Evolutionary conservation across 2,888 invertebrate species (phyloP).

Genomic region (Salticus scenicus): DNA sequence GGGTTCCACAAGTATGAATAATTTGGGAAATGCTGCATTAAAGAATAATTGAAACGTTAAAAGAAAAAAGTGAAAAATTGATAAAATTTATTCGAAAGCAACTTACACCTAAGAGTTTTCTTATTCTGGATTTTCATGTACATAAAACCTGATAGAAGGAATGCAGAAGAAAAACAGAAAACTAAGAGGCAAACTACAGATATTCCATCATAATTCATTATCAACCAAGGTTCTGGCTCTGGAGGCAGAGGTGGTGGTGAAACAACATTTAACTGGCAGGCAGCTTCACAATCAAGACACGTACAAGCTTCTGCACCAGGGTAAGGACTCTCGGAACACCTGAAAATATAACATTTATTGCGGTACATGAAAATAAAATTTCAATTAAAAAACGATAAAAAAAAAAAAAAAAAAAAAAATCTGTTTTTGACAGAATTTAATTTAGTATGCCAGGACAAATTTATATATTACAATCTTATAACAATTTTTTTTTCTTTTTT

Average conservation of each 20-base stretch:
- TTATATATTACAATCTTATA: too few relatives aligned
- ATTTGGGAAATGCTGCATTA: too few relatives aligned
- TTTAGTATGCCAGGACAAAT: too few relatives aligned
- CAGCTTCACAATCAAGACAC: conserved; percentile 76
- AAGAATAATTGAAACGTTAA: too few relatives aligned
- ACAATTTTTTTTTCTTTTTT: too few relatives aligned
- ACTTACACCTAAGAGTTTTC: conserved; percentile 61
- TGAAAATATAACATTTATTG: too few relatives aligned
- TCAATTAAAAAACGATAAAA: too few relatives aligned
- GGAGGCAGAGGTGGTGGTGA: conserved; percentile 51
- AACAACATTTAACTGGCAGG: conserved; percentile 77
- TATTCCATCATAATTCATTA: conserved; percentile 85
- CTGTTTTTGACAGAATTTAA: too few relatives aligned
- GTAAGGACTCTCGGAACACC: conserved; percentile 79
- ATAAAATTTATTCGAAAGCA: background rate
- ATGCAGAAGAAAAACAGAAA: conserved; percentile 83
- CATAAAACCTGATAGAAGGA: conserved; percentile 81
- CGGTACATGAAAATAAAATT: too few relatives aligned
- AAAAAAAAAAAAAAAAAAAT: too few relatives aligned
- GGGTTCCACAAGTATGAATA: too few relatives aligned
- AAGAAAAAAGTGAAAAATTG: too few relatives aligned
- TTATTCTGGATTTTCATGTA: conserved; percentile 42
- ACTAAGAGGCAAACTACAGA: conserved; percentile 85
- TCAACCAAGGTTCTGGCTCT: conserved; percentile 72
- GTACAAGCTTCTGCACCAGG: conserved; percentile 80